These are phyloP conservation scores for Apamea anceps DNA, from an alignment of 2,888 invertebrate species.

Conservation along the genomic window DNA sequence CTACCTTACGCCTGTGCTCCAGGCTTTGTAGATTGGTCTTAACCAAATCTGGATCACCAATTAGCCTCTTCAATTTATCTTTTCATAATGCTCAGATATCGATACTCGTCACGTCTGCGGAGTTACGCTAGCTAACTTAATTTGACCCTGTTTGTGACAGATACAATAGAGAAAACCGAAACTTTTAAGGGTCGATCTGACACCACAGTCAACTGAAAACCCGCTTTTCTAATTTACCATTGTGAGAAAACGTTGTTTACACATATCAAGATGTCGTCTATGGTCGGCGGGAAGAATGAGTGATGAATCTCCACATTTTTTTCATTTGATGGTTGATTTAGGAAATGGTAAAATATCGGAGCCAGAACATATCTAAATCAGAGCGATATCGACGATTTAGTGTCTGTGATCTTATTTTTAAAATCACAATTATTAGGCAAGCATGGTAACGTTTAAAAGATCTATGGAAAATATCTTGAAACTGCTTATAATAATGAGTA, in stretches of 20 bases:
- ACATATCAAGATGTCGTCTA: background rate
- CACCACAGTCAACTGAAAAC: background rate
- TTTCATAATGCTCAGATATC: background rate
- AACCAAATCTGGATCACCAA: too few species aligned
- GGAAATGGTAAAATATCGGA: background rate
- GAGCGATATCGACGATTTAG: conserved; percentile 37
- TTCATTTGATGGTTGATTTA: background rate
- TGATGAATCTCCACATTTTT: background rate
- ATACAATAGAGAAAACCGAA: background rate
- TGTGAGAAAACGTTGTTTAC: background rate
- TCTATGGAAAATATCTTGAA: conserved; percentile 9
- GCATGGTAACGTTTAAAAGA: conserved; percentile 19
- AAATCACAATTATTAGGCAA: conserved; percentile 23
- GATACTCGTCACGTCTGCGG: background rate
- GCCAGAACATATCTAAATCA: background rate
- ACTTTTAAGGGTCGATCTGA: background rate
- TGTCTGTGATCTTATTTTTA: background rate
- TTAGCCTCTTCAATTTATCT: too few species aligned
- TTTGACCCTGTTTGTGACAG: background rate
- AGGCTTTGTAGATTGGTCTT: too few species aligned
- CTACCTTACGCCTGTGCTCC: too few species aligned
- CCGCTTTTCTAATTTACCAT: background rate
- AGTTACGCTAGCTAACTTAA: background rate
- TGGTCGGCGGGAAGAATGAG: background rate
- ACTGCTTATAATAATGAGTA: conserved; percentile 21